Percentiles rank a stretch among this genome's conserved stretches.
Evolutionary conservation across 2,888 invertebrate genomes (phyloP).

Genomic region (Apeira syringaria): DNA sequence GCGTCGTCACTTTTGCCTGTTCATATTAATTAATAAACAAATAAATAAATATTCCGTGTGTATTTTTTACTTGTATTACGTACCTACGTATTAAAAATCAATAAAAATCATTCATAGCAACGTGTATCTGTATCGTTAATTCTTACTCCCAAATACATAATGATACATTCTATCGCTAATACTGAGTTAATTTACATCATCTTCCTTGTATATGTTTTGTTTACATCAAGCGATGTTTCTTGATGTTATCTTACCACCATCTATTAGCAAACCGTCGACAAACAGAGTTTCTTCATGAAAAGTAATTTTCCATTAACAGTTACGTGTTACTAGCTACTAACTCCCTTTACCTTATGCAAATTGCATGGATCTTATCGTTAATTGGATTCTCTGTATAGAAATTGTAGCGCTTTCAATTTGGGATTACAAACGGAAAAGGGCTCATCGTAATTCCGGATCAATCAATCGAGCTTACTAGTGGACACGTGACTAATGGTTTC

Average conservation of each 20-base stretch:
- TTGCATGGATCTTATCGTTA: slow-evolving; percentile 31
- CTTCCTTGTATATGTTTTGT: background rate
- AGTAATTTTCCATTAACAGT: slow-evolving; percentile 20
- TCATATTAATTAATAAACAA: too few species aligned
- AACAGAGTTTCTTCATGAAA: slow-evolving; percentile 16
- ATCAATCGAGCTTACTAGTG: slow-evolving; percentile 22
- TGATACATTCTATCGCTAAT: too few species aligned
- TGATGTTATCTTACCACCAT: slow-evolving; percentile 2
- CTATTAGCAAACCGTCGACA: slow-evolving; percentile 14
- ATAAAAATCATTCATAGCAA: too few species aligned
- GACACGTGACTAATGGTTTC: slow-evolving; percentile 5
- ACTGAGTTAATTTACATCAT: background rate
- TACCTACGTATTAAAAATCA: too few species aligned
- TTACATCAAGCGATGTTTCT: slow-evolving; percentile 20
- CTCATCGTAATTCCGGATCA: slow-evolving; percentile 23
- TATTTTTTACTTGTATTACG: too few species aligned
- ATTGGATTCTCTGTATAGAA: slow-evolving; percentile 31
- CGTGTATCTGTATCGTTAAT: too few species aligned
- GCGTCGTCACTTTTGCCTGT: too few species aligned
- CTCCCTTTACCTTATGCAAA: slow-evolving; percentile 22
- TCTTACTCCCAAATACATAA: too few species aligned
- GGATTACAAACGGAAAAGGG: slow-evolving; percentile 30
- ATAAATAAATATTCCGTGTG: too few species aligned
- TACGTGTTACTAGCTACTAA: background rate
- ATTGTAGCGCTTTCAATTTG: slow-evolving; percentile 29